phyloP scores from a whole-genome alignment of 2,113 vertebrate species.

The Rhizomys pruinosus region DNA sequence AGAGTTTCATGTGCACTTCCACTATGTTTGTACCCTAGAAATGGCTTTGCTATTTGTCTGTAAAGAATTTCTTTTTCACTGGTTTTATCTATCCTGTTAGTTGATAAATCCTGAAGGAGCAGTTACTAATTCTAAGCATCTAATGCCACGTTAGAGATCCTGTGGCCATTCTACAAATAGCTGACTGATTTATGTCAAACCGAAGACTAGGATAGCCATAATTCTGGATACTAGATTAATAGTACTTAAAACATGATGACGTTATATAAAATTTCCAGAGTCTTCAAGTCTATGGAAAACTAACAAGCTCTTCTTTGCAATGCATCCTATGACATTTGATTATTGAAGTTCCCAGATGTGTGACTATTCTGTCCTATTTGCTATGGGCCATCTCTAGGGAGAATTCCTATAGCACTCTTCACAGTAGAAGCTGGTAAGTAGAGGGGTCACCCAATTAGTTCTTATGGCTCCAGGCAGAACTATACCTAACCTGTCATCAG shows the following conservation, averaged over 20 bases:
- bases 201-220: background rate
- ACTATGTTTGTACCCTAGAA: background rate
- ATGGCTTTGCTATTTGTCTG: background rate
- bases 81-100: background rate
- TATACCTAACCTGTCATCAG: conserved; percentile 75
- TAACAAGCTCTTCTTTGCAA: conserved; percentile 51
- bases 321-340: conserved; percentile 62
- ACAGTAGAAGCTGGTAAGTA: conserved; percentile 62
- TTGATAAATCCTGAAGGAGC: conserved; percentile 16
- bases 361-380: conserved; percentile 62
- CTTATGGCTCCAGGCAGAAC: conserved; percentile 71
- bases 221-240: background rate
- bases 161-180: background rate
- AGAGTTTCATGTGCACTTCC: background rate
- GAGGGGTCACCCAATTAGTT: conserved; percentile 78
- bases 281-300: conserved; percentile 40
- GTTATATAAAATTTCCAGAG: background rate
- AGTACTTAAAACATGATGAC: background rate
- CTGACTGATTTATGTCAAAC: conserved; percentile 26
- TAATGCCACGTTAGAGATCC: background rate
- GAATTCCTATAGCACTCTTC: conserved; percentile 67
- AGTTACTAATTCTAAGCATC: background rate
- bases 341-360: conserved; percentile 47
- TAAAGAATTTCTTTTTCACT: conserved; percentile 37
- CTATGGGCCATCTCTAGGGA: conserved; percentile 73